Percentiles rank a stretch among this genome's conserved stretches.
Evolutionary conservation across 2,888 invertebrate species (phyloP).

Genomic region (Altica lythri): DNA sequence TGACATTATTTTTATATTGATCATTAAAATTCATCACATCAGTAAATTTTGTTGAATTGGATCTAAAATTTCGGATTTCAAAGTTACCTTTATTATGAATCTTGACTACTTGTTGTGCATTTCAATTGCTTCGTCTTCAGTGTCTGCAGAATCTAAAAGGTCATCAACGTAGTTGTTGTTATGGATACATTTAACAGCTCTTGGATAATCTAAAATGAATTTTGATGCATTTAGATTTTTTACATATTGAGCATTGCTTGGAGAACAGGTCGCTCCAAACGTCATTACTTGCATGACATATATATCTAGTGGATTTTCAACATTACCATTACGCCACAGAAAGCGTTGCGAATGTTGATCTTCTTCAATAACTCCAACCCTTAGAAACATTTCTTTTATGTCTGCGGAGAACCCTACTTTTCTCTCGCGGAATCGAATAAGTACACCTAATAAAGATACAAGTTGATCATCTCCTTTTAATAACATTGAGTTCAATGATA

Average conservation of each 20-base stretch:
- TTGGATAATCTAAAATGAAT: slow-evolving; percentile 21
- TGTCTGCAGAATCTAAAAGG: no score
- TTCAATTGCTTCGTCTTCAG: no score
- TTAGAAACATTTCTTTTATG: slow-evolving; percentile 38
- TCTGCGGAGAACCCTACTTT: slow-evolving; percentile 46
- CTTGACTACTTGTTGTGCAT: no score
- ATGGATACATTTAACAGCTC: slow-evolving; percentile 25
- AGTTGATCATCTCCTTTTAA: slow-evolving; percentile 42
- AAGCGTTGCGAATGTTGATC: slow-evolving; percentile 44
- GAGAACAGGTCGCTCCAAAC: slow-evolving; percentile 33
- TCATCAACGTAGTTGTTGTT: slow-evolving; percentile 37
- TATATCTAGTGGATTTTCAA: slow-evolving; percentile 16
- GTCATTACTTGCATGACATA: slow-evolving; percentile 35
- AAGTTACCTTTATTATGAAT: slow-evolving; percentile 25
- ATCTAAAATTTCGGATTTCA: slow-evolving; percentile 39
- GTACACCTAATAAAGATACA: slow-evolving; percentile 42
- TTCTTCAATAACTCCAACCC: slow-evolving; percentile 25
- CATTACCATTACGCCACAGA: slow-evolving; percentile 40
- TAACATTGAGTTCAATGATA: slow-evolving; percentile 45
- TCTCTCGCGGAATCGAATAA: slow-evolving; percentile 49
- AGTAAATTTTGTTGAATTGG: slow-evolving; percentile 32
- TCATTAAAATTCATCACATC: background rate
- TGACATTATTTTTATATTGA: background rate
- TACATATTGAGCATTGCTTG: slow-evolving; percentile 30
- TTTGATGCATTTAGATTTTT: slow-evolving; percentile 33